Percentiles rank a stretch among this genome's conserved stretches.
Conservation (phyloP, 2,888 invertebrate genomes). For the Ochropleura plecta region DNA sequence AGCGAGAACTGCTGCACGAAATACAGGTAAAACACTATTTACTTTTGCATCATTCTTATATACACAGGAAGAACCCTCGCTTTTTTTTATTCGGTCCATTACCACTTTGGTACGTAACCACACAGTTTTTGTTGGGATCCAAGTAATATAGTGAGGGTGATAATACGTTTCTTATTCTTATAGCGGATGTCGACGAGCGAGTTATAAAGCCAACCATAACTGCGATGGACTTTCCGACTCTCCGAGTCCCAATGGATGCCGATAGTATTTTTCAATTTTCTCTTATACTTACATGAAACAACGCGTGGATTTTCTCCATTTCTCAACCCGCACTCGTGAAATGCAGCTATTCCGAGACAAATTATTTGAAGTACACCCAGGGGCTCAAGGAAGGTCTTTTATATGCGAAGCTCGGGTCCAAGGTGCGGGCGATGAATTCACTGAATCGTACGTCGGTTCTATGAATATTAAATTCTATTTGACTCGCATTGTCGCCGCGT, state of each 20-base stretch:
- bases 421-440: constrained; percentile 89
- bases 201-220: constrained; percentile 75
- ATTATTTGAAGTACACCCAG: constrained; percentile 87
- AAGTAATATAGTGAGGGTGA: constrained; percentile 43
- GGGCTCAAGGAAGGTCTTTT: constrained; percentile 86
- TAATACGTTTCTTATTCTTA: constrained; percentile 57
- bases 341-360: constrained; percentile 86
- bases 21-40: constrained; percentile 93
- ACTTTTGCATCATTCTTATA: not conserved
- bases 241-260: constrained; percentile 75
- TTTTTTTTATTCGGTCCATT: constrained; percentile 11
- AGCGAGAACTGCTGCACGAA: constrained; percentile 97
- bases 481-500: constrained; percentile 86
- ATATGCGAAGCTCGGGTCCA: constrained; percentile 87
- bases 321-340: constrained; percentile 81
- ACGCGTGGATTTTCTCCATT: constrained; percentile 79
- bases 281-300: constrained; percentile 79
- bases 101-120: constrained; percentile 17
- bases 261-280: constrained; percentile 87
- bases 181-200: constrained; percentile 53
- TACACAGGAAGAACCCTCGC: not conserved
- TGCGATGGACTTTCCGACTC: constrained; percentile 60
- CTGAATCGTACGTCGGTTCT: constrained; percentile 89
- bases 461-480: constrained; percentile 90
- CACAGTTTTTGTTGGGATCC: constrained; percentile 50